These are phyloP conservation scores for Tachycineta bicolor DNA, from an alignment of 2,113 vertebrate species.

Conservation along the genomic window DNA sequence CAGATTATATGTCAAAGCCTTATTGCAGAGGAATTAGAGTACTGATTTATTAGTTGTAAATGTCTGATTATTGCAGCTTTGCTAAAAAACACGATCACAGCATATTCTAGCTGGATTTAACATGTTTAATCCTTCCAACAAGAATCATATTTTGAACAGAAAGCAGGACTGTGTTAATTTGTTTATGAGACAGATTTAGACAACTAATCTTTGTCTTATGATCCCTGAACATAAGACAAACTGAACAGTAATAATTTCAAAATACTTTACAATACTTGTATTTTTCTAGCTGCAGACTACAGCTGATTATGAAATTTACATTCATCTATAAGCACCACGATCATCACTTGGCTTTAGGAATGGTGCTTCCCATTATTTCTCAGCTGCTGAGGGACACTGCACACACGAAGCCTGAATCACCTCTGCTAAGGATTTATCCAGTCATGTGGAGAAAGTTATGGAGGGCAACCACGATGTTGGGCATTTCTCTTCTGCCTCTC, in stretches of 20 bases:
- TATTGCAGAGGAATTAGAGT: constrained; percentile 79
- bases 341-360: not conserved
- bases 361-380: not conserved
- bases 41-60: constrained; percentile 81
- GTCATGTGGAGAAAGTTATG: not conserved
- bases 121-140: constrained; percentile 72
- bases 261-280: constrained; percentile 21
- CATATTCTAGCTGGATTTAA: constrained; percentile 75
- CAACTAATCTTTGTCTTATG: constrained; percentile 66
- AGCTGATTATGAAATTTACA: constrained; percentile 3
- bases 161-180: constrained; percentile 73
- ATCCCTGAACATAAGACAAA: not conserved
- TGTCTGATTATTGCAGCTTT: constrained; percentile 80
- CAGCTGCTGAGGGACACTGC: not conserved
- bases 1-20: constrained; percentile 83
- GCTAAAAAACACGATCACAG: constrained; percentile 67
- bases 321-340: not conserved
- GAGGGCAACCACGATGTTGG: accelerated
- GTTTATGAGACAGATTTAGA: constrained; percentile 73
- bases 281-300: not conserved
- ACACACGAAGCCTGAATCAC: accelerated
- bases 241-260: constrained; percentile 48
- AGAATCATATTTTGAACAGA: constrained; percentile 64
- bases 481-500: not conserved
- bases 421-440: not conserved